Evolutionary conservation across 35 echinoderm and acorn worm genomes (phyloP).

Genomic region (Holothuria glaberrima): DNA sequence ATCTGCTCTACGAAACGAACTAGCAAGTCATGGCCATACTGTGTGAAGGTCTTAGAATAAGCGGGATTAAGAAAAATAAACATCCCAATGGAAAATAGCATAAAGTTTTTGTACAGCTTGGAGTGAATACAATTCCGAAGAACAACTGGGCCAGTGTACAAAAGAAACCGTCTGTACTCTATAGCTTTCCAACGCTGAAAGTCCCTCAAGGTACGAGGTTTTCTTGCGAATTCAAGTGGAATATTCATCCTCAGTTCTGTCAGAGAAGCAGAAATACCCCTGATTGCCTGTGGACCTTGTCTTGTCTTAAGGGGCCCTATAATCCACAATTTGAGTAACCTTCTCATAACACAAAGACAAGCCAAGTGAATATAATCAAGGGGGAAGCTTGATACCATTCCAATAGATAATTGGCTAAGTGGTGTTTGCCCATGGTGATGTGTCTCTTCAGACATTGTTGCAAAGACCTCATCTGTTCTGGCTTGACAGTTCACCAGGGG

Average conservation of each 20-base stretch:
- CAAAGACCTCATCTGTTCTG: conserved; percentile 1
- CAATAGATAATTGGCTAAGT: background rate
- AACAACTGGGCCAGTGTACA: conserved; percentile 41
- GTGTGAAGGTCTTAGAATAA: background rate
- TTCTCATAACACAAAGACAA: conserved; percentile 37
- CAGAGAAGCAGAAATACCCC: background rate
- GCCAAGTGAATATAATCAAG: conserved; percentile 69
- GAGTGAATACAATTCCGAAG: background rate
- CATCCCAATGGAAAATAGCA: background rate
- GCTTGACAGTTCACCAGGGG: background rate
- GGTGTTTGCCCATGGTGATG: conserved; percentile 56
- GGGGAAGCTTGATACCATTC: conserved; percentile 69
- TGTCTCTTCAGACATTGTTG: background rate
- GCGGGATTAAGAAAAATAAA: background rate
- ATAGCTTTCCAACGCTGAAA: conserved; percentile 38
- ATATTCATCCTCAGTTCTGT: background rate
- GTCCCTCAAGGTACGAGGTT: background rate
- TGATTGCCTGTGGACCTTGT: background rate
- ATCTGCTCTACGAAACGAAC: conserved; percentile 45
- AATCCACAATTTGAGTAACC: conserved; percentile 10
- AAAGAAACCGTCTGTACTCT: conserved; percentile 24
- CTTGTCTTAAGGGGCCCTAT: conserved; percentile 5
- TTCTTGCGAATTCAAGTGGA: conserved; percentile 13
- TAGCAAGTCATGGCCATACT: conserved; percentile 33
- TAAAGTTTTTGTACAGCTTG: background rate